These are phyloP conservation scores for Drosophila antonietae DNA, from an alignment of 2,888 invertebrate genomes.

Conservation along the genomic window DNA sequence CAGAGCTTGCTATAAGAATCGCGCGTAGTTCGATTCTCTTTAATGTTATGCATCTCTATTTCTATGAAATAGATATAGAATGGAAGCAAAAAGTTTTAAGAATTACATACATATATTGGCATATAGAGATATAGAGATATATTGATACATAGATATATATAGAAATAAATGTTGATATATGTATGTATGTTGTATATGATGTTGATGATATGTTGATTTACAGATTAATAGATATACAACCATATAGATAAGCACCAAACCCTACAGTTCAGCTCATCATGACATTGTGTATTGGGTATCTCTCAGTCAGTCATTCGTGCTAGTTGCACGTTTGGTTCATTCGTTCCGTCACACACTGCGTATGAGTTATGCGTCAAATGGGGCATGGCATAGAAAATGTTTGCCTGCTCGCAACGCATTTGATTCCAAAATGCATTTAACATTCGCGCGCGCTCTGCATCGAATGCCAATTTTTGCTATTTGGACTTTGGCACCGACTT, in stretches of 20 bases:
- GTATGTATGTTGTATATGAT: too few species aligned
- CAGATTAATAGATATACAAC: too few species aligned
- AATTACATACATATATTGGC: neutral
- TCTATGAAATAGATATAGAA: too few species aligned
- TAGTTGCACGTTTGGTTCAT: neutral
- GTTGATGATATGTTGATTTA: neutral
- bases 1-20: too few species aligned
- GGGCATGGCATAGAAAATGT: conserved; percentile 71
- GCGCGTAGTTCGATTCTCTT: too few species aligned
- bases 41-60: too few species aligned
- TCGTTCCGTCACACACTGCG: conserved; percentile 68
- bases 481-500: conserved; percentile 62
- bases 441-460: conserved; percentile 24
- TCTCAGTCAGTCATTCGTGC: neutral
- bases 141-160: neutral
- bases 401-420: conserved; percentile 45
- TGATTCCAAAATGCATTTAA: conserved; percentile 15
- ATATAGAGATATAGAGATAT: neutral
- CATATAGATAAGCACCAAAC: too few species aligned
- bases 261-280: neutral
- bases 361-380: conserved; percentile 76
- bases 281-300: neutral
- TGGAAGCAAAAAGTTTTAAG: too few species aligned
- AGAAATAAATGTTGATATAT: neutral
- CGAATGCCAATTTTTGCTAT: conserved; percentile 59